A percentile compares a stretch with the other conserved stretches of the same genome.
Conservation (phyloP, 2,888 invertebrate genomes). For the Marasmarcha lunaedactyla region DNA sequence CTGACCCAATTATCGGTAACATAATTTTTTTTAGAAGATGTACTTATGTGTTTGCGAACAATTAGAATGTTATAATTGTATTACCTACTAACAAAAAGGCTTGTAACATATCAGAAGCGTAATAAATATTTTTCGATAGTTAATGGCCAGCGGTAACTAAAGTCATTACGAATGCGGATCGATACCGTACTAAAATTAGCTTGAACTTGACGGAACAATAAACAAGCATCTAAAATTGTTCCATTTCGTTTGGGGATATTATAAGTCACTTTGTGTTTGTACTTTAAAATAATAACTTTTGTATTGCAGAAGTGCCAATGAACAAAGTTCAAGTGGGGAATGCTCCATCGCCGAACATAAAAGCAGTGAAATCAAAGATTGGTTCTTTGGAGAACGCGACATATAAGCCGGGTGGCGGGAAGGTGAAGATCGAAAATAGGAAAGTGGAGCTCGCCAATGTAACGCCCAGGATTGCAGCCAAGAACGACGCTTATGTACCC, state of each 20-base stretch:
- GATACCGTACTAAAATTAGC: conserved; percentile 1
- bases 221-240: too few species aligned
- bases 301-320: conserved; percentile 83
- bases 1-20: too few species aligned
- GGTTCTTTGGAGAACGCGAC: conserved; percentile 91
- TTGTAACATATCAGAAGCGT: too few species aligned
- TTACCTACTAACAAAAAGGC: too few species aligned
- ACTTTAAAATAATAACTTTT: not conserved
- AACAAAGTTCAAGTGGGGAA: conserved; percentile 93
- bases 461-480: conserved; percentile 89
- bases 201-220: conserved; percentile 1
- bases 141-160: too few species aligned
- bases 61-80: too few species aligned
- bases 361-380: conserved; percentile 92
- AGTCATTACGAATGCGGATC: too few species aligned
- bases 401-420: conserved; percentile 90
- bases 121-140: too few species aligned
- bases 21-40: too few species aligned
- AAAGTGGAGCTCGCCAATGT: conserved; percentile 88
- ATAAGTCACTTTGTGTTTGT: too few species aligned
- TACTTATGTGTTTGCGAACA: too few species aligned
- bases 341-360: conserved; percentile 92
- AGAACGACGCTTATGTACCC: conserved; percentile 89
- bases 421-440: conserved; percentile 88
- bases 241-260: too few species aligned